A percentile compares a stretch with the other conserved stretches of the same genome.
Conservation (phyloP, 2,888 invertebrate species). For the Sussaba pulchella region DNA sequence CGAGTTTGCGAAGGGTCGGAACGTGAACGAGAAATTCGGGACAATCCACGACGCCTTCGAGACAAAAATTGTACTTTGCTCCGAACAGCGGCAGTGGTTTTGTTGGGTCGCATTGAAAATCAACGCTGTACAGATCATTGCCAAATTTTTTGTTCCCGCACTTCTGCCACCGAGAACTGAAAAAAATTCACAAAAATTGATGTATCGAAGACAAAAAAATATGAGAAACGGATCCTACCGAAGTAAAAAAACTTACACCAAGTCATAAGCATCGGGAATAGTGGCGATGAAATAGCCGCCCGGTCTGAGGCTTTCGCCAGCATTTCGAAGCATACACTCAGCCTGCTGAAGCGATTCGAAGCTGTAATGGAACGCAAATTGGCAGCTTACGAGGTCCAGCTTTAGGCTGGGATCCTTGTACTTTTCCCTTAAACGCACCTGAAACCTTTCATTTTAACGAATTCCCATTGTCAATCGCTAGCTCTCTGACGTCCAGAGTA, state of each 20-base stretch:
- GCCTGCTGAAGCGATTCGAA: constrained; percentile 96
- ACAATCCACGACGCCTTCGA: constrained; percentile 98
- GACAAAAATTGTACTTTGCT: constrained; percentile 96
- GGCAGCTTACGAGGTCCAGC: constrained; percentile 97
- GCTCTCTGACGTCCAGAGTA: constrained; percentile 56
- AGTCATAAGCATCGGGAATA: constrained; percentile 96
- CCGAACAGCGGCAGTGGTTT: constrained; percentile 94
- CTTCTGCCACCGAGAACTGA: constrained; percentile 86
- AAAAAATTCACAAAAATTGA: constrained; percentile 12
- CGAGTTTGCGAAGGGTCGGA: constrained; percentile 91
- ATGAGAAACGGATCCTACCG: too few relatives aligned
- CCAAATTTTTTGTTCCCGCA: constrained; percentile 88
- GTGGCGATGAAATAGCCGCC: constrained; percentile 99
- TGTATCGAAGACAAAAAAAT: too few relatives aligned
- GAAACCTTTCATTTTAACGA: constrained; percentile 76
- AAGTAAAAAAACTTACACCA: constrained; percentile 87
- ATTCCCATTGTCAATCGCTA: constrained; percentile 70
- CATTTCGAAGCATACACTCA: constrained; percentile 96
- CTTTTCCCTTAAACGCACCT: constrained; percentile 89
- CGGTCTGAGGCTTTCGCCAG: constrained; percentile 93
- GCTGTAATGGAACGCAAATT: constrained; percentile 99
- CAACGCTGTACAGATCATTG: constrained; percentile 92
- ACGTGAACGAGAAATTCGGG: constrained; percentile 99
- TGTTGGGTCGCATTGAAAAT: constrained; percentile 88
- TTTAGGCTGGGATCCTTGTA: constrained; percentile 91